phyloP scores from a whole-genome alignment of 2,113 vertebrate species.

The Rattus norvegicus region DNA sequence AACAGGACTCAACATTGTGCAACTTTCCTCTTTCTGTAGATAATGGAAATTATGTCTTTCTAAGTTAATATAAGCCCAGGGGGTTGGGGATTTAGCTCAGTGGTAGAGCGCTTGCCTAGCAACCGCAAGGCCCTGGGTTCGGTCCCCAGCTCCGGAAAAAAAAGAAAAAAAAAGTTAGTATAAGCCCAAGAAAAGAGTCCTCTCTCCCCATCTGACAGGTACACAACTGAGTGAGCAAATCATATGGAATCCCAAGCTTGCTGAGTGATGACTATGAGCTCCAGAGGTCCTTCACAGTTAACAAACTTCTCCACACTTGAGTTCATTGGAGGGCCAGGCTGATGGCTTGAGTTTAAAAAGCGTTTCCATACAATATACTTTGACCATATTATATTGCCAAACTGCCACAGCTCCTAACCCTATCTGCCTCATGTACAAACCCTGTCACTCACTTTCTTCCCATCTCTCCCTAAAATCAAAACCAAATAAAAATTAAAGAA shows the following conservation, averaged over 20 bases:
- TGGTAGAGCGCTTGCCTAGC: no score
- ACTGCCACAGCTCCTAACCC: background rate
- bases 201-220: background rate
- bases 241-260: background rate
- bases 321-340: no score
- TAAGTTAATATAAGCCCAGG: no score
- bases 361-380: background rate
- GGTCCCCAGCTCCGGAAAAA: no score
- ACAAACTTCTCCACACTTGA: background rate
- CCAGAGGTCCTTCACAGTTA: background rate
- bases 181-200: no score
- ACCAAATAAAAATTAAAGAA: background rate
- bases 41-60: background rate
- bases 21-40: background rate
- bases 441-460: rapidly evolving
- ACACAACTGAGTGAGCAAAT: no score
- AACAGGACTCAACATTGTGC: background rate
- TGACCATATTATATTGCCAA: background rate
- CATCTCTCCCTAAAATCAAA: background rate
- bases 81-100: no score
- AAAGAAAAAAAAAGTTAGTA: no score
- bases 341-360: background rate
- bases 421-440: rapidly evolving
- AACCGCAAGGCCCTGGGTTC: no score
- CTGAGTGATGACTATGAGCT: background rate